A percentile compares a stretch with the other conserved stretches of the same genome.
Conservation (phyloP, 2,113 vertebrate genomes). For the Triplophysa rosa region DNA sequence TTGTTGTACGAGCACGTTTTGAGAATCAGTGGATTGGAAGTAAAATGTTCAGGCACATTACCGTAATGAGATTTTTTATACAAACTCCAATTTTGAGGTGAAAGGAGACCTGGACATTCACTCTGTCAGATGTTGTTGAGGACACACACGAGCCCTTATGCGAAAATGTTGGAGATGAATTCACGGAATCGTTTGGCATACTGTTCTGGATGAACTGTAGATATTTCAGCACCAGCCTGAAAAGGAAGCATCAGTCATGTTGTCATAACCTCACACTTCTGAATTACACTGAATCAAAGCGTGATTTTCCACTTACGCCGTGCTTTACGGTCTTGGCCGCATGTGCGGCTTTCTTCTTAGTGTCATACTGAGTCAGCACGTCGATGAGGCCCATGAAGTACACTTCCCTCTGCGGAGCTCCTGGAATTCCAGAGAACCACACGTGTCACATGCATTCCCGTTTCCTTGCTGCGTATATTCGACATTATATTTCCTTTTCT, state of each 20-base stretch:
- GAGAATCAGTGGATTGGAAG: too few species aligned
- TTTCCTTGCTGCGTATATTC: neutral
- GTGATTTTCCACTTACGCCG: slow-evolving; percentile 72
- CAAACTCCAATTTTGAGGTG: neutral
- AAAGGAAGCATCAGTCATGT: slow-evolving; percentile 26
- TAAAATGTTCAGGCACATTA: too few species aligned
- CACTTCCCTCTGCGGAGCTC: slow-evolving; percentile 85
- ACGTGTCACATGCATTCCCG: slow-evolving; percentile 15
- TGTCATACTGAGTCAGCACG: slow-evolving; percentile 88
- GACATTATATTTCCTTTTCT: neutral
- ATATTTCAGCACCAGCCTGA: slow-evolving; percentile 90
- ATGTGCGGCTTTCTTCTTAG: slow-evolving; percentile 90
- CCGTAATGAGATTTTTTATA: too few species aligned
- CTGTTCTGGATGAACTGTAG: slow-evolving; percentile 88
- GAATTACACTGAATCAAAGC: neutral
- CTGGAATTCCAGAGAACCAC: slow-evolving; percentile 61
- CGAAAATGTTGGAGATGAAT: slow-evolving; percentile 88
- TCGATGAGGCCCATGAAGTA: slow-evolving; percentile 93
- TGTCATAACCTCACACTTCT: neutral
- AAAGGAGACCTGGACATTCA: slow-evolving; percentile 19
- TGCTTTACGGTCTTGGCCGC: slow-evolving; percentile 92
- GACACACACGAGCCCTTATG: slow-evolving; percentile 60
- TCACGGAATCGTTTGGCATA: slow-evolving; percentile 88
- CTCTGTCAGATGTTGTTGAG: neutral
- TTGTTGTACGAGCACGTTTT: too few species aligned